Base-by-base conservation (phyloP, 2,113 vertebrate species). In the Poecile atricapillus region DNA sequence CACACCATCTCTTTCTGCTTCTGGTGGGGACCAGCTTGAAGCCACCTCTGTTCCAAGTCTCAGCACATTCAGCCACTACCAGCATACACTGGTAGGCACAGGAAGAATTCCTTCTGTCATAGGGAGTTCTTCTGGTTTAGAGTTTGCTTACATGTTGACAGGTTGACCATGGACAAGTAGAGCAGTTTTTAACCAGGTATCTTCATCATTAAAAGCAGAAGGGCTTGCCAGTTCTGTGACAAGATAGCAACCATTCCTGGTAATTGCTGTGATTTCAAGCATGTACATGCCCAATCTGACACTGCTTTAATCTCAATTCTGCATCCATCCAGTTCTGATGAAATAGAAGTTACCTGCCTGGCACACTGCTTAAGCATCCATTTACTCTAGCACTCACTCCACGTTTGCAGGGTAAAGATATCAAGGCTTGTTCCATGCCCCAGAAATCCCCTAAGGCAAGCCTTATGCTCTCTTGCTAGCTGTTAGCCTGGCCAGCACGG, bases 71-170 rank as follows among this genome's bases (percentile, higher is more conserved):
- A 64, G 35, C 27, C 47, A 39, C 35, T 35, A 82, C 21, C 22
- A 39, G n/a, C 10, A 37, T 12, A 35, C 2, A 0, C 11, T 33
- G 33, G 3, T 37, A 17, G 3, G 5, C 22, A 43, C 7, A 11
- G 22, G 87, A 44, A 10, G 11, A 76, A 87, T 55, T 94, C 19
- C 23, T 82, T 25, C 56, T 50, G 31, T 23, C 15, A 3, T 4
- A 76, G 17, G 28, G 27, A 52, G 22, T 39, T 91, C 4, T 47
- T 44, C 65, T 87, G 35, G 14, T 49, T 94, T 43, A 79, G 86
- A 11, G 9, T 18, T 69, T 39, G 20, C 14, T 65, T 79, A 56
- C 28, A 15, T n/a, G 33, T 5, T 25, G 11, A 79, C 43, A 73
- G 30, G 33, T 8, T 67, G 44, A 47, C 28, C 44, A 82, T 5